Evolutionary conservation across 2,113 vertebrate species (phyloP), one percentile per base, ranked within the genome.

Genomic region (Dissostichus mawsoni): DNA sequence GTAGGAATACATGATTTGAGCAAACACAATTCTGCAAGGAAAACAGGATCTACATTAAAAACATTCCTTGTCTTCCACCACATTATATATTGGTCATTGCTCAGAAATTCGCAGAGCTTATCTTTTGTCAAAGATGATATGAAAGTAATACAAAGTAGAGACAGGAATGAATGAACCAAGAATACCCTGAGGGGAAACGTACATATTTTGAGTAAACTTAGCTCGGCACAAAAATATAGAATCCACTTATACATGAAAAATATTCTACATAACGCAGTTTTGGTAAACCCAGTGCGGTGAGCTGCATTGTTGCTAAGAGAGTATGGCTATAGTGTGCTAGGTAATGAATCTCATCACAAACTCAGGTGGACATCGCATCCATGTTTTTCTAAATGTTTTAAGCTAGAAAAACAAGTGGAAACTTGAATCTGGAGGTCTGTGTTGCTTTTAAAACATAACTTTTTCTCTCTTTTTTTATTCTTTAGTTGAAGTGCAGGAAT

Each of bases 351-450:
- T 78, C 82, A 83, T 86, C 84, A 36, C 90, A 61, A 86, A 87
- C 92, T 94, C 91, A 94, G 92, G 91, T 93, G 92, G 92, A 90
- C 72, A 67, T 86, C 80, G 57, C 67, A 82, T 76, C 65, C 51
- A 82, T 48, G 83, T 79, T 89, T 88, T 72, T 85, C 52, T 63
- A 65, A 51, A 63, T 62, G 48, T 81, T 85, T 85, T 71, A 52
- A 74, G 58, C 8, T 18, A 41, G 84, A 84, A 81, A 89, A 89
- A 89, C 69, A 82, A 89, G 82, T 66, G 74, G 83, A 82, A 64
- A 87, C 63, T 72, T 80, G 65, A 73, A 78, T 78, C 25, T 12
- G 36, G 69, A 64, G 58, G 51, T 85, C 70, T 87, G 69, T 59
- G 68, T 82, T 55, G 53, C 57, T 82, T 78, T 70, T 71, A 64